Evolutionary conservation across 2,888 invertebrate species (phyloP), one percentile per base, ranked within the genome.

Genomic region (Podabrus alpinus): DNA sequence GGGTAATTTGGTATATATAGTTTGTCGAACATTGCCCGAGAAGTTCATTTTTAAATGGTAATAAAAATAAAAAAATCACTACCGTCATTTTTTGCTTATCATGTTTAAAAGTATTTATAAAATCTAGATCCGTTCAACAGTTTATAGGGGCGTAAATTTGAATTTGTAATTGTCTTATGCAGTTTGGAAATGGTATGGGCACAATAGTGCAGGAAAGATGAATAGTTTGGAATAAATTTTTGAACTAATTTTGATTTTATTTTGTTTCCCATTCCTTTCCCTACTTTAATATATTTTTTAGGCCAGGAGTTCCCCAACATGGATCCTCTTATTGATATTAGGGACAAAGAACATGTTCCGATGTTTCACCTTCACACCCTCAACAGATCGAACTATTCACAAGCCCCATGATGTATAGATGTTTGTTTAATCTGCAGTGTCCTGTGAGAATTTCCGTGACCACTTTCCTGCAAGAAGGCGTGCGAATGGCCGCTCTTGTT

Each of bases 101-200:
- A 79, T 77, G 72, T 79, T 79, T 78, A 74, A 78, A 66, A 24
- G n/a, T 66, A 25, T 77, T 76, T 78, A 79, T 80, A 79, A 80
- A 81, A 80, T 81, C 82, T 82, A 83, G 82, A 83, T 83, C 83
- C 82, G 82, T 85, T 85, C 85, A 85, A 85, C 85, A 85, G 86
- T 85, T 84, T 76, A 82, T 78, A 78, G 77, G 79, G 76, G 78
- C 78, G 76, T 74, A 72, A 68, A 74, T 78, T 80, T 79, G 75
- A 79, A 79, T 71, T 79, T 78, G 78, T 78, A 76, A 75, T 66
- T 76, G 71, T 76, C 72, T 15, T 73, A 74, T 71, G 71, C 75
- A 72, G 75, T 73, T 77, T 74, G 74, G 73, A 68, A 69, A 80
- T 74, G 73, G 79, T 64, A 75, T 72, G 69, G 79, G 80, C 80